phyloP scores from a whole-genome alignment of 2,888 invertebrate species.

The Dione vanillae region DNA sequence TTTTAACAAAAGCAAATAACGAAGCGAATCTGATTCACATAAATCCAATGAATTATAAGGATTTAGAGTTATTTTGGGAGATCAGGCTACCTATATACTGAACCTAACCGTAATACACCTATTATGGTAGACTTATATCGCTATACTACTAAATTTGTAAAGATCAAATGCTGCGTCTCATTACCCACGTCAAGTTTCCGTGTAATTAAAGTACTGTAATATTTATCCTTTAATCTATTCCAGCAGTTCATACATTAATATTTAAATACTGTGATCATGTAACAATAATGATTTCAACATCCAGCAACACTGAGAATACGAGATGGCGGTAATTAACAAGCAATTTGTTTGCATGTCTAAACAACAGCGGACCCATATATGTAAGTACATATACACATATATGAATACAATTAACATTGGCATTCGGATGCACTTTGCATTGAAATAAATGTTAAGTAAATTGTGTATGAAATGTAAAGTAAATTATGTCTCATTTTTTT shows the following conservation, averaged over 20 bases:
- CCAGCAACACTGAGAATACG: not conserved
- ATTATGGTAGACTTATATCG: too few relatives aligned
- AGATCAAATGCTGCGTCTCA: too few relatives aligned
- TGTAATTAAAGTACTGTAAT: too few relatives aligned
- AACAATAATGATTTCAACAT: too few relatives aligned
- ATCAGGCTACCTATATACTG: not conserved
- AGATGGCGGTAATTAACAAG: not conserved
- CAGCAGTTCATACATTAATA: too few relatives aligned
- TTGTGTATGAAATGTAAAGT: too few relatives aligned
- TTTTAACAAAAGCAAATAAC: conserved; percentile 28
- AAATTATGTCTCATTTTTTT: too few relatives aligned
- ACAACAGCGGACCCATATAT: not conserved
- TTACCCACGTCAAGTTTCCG: too few relatives aligned
- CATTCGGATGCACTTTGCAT: not conserved
- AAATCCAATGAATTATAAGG: not conserved
- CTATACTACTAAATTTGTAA: too few relatives aligned
- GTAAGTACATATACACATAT: too few relatives aligned
- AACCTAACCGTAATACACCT: not conserved
- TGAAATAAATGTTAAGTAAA: not conserved
- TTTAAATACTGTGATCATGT: not conserved
- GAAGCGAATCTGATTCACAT: conserved; percentile 16
- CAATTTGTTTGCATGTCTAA: not conserved
- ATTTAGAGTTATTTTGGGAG: not conserved
- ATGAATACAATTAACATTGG: not conserved
- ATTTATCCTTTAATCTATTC: too few relatives aligned